phyloP scores from a whole-genome alignment of 1,140 invertebrate species.

The Brachionus rubens region DNA sequence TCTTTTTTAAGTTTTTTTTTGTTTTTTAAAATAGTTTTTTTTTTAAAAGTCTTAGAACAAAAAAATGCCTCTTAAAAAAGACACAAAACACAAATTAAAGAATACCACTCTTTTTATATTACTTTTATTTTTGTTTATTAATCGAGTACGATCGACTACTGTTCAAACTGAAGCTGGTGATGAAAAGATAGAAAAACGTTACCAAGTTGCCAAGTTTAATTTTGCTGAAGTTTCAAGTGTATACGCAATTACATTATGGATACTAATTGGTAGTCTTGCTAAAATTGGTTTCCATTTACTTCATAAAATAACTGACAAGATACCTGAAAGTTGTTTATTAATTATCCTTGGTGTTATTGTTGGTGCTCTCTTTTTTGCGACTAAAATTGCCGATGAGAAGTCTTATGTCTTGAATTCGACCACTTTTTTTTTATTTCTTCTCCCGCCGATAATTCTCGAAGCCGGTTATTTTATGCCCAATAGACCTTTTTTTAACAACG shows the following conservation, averaged over 20 bases:
- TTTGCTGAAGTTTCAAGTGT: slow-evolving; percentile 41
- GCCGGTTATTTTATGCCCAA: slow-evolving; percentile 60
- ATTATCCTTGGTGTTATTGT: slow-evolving; percentile 90
- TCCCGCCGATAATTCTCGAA: slow-evolving; percentile 60
- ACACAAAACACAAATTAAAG: too few species aligned
- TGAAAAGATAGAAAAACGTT: neutral
- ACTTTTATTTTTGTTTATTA: too few species aligned
- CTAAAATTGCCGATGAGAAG: slow-evolving; percentile 49
- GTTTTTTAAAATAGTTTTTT: too few species aligned
- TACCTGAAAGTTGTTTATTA: slow-evolving; percentile 84
- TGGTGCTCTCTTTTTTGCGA: slow-evolving; percentile 61
- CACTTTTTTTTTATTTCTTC: slow-evolving; percentile 59
- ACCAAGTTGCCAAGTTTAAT: slow-evolving; percentile 41
- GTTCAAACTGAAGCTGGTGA: slow-evolving; percentile 18
- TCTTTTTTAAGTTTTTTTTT: too few species aligned
- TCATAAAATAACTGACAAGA: slow-evolving; percentile 48
- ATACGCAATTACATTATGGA: slow-evolving; percentile 41
- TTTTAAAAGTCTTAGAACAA: too few species aligned
- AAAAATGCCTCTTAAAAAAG: too few species aligned
- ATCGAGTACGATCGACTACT: too few species aligned
- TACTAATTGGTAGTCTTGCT: slow-evolving; percentile 25
- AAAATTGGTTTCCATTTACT: slow-evolving; percentile 45
- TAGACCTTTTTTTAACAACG: slow-evolving; percentile 57
- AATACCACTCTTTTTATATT: too few species aligned
- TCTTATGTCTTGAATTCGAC: slow-evolving; percentile 54